These are phyloP conservation scores for Protodeltote pygarga DNA, from an alignment of 2,888 invertebrate species.

Conservation along the genomic window DNA sequence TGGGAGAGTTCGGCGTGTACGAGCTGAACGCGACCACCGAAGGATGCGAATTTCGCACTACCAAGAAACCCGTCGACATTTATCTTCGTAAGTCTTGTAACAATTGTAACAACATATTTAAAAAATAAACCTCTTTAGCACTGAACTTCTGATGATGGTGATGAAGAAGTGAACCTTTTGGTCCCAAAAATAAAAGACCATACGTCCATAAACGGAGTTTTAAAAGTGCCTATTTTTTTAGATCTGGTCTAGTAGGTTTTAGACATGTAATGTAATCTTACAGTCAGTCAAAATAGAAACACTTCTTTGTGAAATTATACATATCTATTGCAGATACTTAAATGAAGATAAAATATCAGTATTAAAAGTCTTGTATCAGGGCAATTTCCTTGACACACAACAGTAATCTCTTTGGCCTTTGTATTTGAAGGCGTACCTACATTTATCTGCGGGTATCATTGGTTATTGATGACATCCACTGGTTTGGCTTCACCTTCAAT, in stretches of 20 bases:
- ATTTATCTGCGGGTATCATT: constrained; percentile 22
- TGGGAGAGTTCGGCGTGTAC: constrained; percentile 92
- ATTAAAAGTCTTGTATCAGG: no score
- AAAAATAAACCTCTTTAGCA: background rate
- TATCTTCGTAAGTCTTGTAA: constrained; percentile 89
- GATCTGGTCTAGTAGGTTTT: no score
- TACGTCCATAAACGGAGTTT: no score
- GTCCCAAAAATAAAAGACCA: no score
- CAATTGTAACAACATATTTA: background rate
- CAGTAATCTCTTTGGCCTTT: constrained; percentile 42
- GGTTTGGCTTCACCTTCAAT: constrained; percentile 5
- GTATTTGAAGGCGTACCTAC: constrained; percentile 26
- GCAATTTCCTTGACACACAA: constrained; percentile 58
- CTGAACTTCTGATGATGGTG: background rate
- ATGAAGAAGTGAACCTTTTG: no score
- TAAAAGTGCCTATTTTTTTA: no score
- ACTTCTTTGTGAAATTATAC: no score
- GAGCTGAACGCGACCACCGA: constrained; percentile 84
- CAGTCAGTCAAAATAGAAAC: no score
- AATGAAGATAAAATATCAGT: no score
- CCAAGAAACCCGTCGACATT: constrained; percentile 89
- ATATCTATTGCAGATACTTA: no score
- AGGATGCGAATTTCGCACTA: constrained; percentile 85
- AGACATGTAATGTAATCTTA: no score
- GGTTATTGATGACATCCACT: constrained; percentile 12